These are phyloP conservation scores for Frieseomelitta varia DNA, from an alignment of 1,140 invertebrate genomes.

Conservation along the genomic window DNA sequence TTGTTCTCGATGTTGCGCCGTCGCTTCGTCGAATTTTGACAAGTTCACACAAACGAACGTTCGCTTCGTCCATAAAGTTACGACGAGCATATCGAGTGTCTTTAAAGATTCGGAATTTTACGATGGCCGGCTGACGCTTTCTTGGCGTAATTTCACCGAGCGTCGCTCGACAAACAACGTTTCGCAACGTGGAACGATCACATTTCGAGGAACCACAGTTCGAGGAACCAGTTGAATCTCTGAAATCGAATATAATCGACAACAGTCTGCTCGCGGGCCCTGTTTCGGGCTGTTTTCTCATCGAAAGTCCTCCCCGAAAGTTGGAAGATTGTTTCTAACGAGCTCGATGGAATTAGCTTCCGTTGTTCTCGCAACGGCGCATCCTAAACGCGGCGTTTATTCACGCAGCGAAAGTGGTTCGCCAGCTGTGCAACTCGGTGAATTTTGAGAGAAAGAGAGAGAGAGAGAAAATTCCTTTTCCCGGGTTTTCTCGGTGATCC, in stretches of 20 bases:
- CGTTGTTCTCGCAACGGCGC: neutral
- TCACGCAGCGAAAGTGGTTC: constrained; percentile 30
- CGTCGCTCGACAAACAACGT: too few species aligned
- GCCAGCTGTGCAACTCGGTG: constrained; percentile 4
- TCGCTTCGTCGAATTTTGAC: neutral
- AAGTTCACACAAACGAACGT: constrained; percentile 63
- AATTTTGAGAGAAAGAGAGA: constrained; percentile 28
- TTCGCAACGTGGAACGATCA: neutral
- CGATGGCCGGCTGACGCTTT: constrained; percentile 6
- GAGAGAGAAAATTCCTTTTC: constrained; percentile 10
- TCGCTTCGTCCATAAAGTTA: constrained; percentile 53
- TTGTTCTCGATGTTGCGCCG: neutral
- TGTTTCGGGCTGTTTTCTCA: too few species aligned
- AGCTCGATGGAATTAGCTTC: neutral
- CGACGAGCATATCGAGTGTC: constrained; percentile 43
- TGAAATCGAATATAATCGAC: neutral
- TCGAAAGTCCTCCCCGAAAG: too few species aligned
- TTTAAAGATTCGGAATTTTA: constrained; percentile 62
- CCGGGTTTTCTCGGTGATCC: constrained; percentile 20
- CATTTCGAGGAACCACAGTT: neutral
- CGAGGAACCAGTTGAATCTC: neutral
- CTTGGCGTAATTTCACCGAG: too few species aligned
- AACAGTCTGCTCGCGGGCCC: neutral
- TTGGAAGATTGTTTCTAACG: too few species aligned
- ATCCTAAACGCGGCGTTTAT: constrained; percentile 5